Evolutionary conservation across 2,113 vertebrate species (phyloP).

Genomic region (Onychostoma macrolepis): DNA sequence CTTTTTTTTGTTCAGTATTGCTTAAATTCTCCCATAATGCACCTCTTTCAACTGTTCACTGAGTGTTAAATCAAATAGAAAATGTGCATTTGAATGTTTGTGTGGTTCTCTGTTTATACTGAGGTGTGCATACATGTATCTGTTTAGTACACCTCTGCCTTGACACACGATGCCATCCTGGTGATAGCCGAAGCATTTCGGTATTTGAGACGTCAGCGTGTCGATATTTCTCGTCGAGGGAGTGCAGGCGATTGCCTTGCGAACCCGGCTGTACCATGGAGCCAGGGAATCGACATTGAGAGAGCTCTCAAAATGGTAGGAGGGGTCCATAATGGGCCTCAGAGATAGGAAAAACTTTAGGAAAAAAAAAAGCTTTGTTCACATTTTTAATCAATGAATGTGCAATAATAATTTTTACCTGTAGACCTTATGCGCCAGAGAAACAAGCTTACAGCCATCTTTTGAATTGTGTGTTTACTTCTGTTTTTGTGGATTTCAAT

Average conservation of each 20-base stretch:
- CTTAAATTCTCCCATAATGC: background rate
- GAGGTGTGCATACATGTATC: conserved; percentile 14
- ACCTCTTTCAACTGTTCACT: background rate
- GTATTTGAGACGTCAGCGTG: conserved; percentile 91
- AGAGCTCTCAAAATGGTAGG: conserved; percentile 97
- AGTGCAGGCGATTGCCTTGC: conserved; percentile 96
- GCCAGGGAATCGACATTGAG: conserved; percentile 98
- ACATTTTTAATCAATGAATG: conserved; percentile 22
- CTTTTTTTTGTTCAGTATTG: background rate
- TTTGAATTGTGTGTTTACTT: background rate
- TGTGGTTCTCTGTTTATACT: background rate
- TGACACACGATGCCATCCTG: conserved; percentile 94
- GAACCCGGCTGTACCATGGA: conserved; percentile 98
- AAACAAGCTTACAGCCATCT: background rate
- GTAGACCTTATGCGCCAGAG: background rate
- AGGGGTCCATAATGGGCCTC: background rate
- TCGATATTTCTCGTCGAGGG: conserved; percentile 94
- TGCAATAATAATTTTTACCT: background rate
- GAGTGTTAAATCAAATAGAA: background rate
- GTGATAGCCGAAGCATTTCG: conserved; percentile 96
- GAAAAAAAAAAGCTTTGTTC: background rate
- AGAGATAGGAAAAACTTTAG: background rate
- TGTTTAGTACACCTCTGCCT: conserved; percentile 91
- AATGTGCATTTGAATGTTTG: background rate
- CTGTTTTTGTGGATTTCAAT: background rate